These are phyloP conservation scores for Enteromius mattozi DNA, from an alignment of 2,797 vertebrate genomes.

Conservation along the genomic window DNA sequence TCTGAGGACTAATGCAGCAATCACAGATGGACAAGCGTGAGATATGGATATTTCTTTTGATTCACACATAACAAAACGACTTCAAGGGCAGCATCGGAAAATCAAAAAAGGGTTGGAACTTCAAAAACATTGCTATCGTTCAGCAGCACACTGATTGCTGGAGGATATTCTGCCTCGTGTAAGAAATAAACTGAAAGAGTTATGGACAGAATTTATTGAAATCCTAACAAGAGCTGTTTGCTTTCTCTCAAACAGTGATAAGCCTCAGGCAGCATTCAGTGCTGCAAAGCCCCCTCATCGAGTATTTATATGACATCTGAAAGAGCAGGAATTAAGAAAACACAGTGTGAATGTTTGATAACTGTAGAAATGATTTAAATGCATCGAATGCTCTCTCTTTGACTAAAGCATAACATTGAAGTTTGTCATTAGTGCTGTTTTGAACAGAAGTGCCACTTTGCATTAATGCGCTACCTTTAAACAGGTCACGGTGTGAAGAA, in stretches of 20 bases:
- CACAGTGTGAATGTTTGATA: slow-evolving; percentile 25
- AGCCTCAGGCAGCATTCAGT: slow-evolving; percentile 74
- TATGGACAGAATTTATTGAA: slow-evolving; percentile 70
- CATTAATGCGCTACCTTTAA: slow-evolving; percentile 1
- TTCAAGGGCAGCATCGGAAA: slow-evolving; percentile 1
- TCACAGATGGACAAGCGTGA: slow-evolving; percentile 1
- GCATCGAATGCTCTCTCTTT: slow-evolving; percentile 25
- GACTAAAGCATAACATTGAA: slow-evolving; percentile 2
- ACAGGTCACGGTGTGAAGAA: not conserved
- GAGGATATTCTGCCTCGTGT: slow-evolving; percentile 24
- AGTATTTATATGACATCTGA: slow-evolving; percentile 57
- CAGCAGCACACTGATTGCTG: slow-evolving; percentile 13
- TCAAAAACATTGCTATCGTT: slow-evolving; percentile 13
- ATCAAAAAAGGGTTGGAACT: slow-evolving; percentile 3
- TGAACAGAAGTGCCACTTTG: slow-evolving; percentile 32
- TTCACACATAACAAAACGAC: slow-evolving; percentile 17
- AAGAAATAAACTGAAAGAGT: slow-evolving; percentile 21
- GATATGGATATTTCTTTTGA: slow-evolving; percentile 40
- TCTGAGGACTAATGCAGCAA: slow-evolving; percentile 31
- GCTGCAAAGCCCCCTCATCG: slow-evolving; percentile 59
- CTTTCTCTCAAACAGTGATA: slow-evolving; percentile 72
- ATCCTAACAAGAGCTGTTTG: slow-evolving; percentile 62
- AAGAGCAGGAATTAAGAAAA: slow-evolving; percentile 48
- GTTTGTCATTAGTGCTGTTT: slow-evolving; percentile 14
- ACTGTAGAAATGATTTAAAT: slow-evolving; percentile 36